Evolutionary conservation across 2,888 invertebrate species (phyloP), one percentile per base, ranked within the genome.

Genomic region (Tachina fera): DNA sequence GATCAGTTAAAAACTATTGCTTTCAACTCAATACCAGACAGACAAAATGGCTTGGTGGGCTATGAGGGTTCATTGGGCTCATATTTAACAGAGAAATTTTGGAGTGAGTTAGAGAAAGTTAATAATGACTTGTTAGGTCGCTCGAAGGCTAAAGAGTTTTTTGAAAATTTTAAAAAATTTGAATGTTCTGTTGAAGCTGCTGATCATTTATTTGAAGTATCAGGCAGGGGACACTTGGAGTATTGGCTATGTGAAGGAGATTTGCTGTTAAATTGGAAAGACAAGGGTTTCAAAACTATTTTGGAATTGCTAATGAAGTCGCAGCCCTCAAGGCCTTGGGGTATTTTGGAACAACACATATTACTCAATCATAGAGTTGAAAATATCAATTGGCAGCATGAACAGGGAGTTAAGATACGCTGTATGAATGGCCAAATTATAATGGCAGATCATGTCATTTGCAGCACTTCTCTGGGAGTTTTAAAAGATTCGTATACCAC

Each of bases 241-340:
- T 96, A 95, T 89, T 93, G 95, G 94, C 92, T 93, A 0, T 96
- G 96, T 90, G 95, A 95, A 10, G 97, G 97, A 0, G 95, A 96
- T 89, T 92, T 93, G 16, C 91, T 95, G 88, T 92, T 96, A 5
- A 95, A 96, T 89, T 97, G 97, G 97, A 96, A 95, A 88, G 94
- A 95, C 74, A 94, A 94, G 84, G 97, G 97, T 1, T 97, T 94
- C 90, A 94, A 93, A 86, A 95, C 94, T 2, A 93, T 97, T 82
- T 92, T 97, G 67, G 94, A 96, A 88, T 89, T 97, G 63, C 93
- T 97, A 85, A 93, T 95, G 94, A 87, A 89, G 1, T 51, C 89
- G 1, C 61, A 0, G 41, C 87, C 0, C 3, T 5, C 6, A 14
- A 80, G 88, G 0, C 89, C 89, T 45, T 83, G 88, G n/a, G 92